phyloP scores from a whole-genome alignment of 2,888 invertebrate genomes.

The Cataglyphis cursor region DNA sequence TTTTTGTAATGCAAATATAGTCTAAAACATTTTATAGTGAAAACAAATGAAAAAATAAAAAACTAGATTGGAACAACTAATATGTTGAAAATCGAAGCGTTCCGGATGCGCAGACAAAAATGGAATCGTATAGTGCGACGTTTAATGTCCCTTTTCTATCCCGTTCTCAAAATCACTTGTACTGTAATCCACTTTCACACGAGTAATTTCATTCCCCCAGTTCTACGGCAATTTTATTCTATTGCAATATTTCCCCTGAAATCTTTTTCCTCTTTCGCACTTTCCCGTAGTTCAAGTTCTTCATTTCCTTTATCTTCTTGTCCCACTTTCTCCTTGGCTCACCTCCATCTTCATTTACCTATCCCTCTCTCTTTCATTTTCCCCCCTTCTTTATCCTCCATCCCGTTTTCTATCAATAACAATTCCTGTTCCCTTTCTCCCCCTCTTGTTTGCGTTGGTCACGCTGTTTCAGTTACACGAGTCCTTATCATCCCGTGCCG shows the following conservation, averaged over 20 bases:
- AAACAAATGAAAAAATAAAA: background rate
- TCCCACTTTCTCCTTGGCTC: conserved; percentile 8
- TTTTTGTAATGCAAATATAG: background rate
- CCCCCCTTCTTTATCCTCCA: background rate
- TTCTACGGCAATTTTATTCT: conserved; percentile 11
- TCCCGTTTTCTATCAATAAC: background rate
- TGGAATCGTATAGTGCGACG: conserved; percentile 14
- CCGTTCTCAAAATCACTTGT: background rate
- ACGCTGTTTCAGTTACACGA: conserved; percentile 7
- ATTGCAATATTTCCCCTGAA: background rate
- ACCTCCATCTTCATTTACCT: conserved; percentile 21
- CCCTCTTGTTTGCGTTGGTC: conserved; percentile 39
- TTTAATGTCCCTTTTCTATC: conserved; percentile 11
- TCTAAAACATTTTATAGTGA: background rate
- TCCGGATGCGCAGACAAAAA: conserved; percentile 2
- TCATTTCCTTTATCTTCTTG: background rate
- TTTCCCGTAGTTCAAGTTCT: conserved; percentile 7
- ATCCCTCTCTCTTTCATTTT: conserved; percentile 27
- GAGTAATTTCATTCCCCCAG: background rate
- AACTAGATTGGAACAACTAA: background rate
- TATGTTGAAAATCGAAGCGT: background rate
- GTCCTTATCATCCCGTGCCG: background rate
- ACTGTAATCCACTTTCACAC: background rate
- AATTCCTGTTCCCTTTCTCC: background rate
- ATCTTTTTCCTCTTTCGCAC: background rate